These are phyloP conservation scores for Apostichopus californicus DNA, from an alignment of 35 echinoderm and acorn worm genomes.

Conservation along the genomic window DNA sequence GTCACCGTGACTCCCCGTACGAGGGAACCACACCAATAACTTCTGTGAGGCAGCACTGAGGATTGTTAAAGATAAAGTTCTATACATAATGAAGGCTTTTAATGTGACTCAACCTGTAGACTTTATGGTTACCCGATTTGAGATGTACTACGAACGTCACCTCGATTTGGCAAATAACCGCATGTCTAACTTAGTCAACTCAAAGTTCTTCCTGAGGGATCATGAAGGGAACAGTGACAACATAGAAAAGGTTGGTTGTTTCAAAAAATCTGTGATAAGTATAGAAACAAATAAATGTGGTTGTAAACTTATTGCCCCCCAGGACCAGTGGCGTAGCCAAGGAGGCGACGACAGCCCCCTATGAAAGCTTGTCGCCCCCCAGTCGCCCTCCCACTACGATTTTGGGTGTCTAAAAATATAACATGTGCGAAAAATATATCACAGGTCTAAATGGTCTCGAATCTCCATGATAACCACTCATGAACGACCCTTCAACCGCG, in stretches of 20 bases:
- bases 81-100: slow-evolving; percentile 48
- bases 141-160: slow-evolving; percentile 51
- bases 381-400: too few species aligned
- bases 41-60: slow-evolving; percentile 68
- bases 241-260: slow-evolving; percentile 29
- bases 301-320: too few species aligned
- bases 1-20: slow-evolving; percentile 18
- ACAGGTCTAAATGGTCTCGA: too few species aligned
- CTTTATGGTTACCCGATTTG: slow-evolving; percentile 60
- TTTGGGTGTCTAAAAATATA: too few species aligned
- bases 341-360: too few species aligned
- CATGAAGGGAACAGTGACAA: slow-evolving; percentile 28
- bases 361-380: too few species aligned
- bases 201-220: neutral
- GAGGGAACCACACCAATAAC: slow-evolving; percentile 67
- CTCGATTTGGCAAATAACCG: slow-evolving; percentile 58
- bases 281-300: too few species aligned
- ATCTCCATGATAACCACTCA: too few species aligned
- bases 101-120: slow-evolving; percentile 56
- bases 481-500: too few species aligned
- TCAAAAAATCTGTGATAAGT: neutral
- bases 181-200: neutral
- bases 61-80: slow-evolving; percentile 67
- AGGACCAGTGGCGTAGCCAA: too few species aligned
- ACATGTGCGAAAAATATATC: too few species aligned